Conservation (phyloP, 2,113 vertebrate genomes). For the Hemibagrus wyckioides region DNA sequence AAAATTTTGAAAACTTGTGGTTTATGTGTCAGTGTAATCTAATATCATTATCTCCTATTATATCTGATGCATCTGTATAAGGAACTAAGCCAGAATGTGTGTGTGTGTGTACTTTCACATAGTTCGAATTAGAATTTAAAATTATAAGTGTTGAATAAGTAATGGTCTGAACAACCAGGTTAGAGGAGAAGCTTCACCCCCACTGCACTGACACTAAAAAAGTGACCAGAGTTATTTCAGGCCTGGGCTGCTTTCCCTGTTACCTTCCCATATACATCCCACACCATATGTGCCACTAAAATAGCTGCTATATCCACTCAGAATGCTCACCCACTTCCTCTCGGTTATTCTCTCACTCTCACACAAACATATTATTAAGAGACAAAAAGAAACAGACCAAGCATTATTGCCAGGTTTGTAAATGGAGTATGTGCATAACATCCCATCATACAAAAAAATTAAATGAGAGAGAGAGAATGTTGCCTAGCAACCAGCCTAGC, state of each 20-base stretch:
- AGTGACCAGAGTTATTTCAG: not conserved
- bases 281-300: conserved; percentile 15
- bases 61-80: not conserved
- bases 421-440: conserved; percentile 25
- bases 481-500: conserved; percentile 54
- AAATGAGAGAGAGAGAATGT: conserved; percentile 41
- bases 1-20: not conserved
- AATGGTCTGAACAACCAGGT: not conserved
- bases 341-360: not conserved
- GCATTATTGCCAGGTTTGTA: conserved; percentile 42
- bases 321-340: conserved; percentile 2
- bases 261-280: conserved; percentile 35
- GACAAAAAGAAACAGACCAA: conserved; percentile 23
- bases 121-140: not conserved
- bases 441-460: conserved; percentile 15
- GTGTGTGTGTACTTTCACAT: not conserved
- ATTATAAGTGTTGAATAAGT: not conserved
- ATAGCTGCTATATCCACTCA: not conserved
- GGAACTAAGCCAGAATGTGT: not conserved
- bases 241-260: conserved; percentile 19
- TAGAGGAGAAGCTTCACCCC: not conserved
- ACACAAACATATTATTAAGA: conserved; percentile 16
- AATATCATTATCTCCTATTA: not conserved
- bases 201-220: not conserved
- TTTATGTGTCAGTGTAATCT: not conserved